Conservation (phyloP, 2,113 vertebrate genomes). For the Cygnus atratus region DNA sequence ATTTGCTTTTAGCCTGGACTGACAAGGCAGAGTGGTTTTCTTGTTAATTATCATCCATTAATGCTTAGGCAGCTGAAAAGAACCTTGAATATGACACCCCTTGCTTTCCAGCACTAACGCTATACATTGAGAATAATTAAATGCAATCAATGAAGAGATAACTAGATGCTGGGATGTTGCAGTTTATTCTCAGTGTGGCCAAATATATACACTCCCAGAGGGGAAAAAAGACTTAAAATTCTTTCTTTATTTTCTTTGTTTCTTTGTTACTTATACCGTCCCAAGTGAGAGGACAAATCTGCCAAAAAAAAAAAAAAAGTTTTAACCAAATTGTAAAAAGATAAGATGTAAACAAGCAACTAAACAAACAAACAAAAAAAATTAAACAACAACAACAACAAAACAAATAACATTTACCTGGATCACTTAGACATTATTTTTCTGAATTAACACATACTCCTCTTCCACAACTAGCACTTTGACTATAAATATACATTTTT, state of each 20-base stretch:
- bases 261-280: not conserved
- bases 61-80: constrained; percentile 43
- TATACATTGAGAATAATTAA: constrained; percentile 44
- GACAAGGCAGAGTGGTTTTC: constrained; percentile 6
- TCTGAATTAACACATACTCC: not conserved
- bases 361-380: not conserved
- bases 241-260: not conserved
- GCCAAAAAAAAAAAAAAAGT: not conserved
- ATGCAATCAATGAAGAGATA: not conserved
- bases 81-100: not conserved
- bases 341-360: not conserved
- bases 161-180: not conserved
- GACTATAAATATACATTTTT: not conserved
- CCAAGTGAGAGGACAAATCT: not conserved
- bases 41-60: constrained; percentile 56
- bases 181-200: not conserved
- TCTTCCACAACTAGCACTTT: not conserved
- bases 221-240: not conserved
- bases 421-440: not conserved
- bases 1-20: constrained; percentile 33
- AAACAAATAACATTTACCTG: not conserved
- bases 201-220: not conserved
- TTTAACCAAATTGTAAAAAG: not conserved
- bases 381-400: too few relatives aligned
- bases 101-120: constrained; percentile 7